phyloP scores from a whole-genome alignment of 2,113 vertebrate genomes.

The Neomonachus schauinslandi region DNA sequence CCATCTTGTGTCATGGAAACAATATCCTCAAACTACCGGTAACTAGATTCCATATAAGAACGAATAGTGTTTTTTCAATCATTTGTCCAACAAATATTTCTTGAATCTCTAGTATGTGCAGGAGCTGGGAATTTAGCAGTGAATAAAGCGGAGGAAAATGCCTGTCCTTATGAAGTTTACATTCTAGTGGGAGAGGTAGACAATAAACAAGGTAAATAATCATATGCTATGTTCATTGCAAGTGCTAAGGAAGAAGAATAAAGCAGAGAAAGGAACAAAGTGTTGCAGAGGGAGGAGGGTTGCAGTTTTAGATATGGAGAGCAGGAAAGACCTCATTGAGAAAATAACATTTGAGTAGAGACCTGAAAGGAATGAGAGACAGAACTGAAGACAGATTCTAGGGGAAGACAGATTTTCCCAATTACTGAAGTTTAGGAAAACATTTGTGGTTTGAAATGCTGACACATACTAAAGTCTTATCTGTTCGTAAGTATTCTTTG shows the following conservation, averaged over 20 bases:
- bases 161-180: conserved; percentile 5
- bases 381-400: neutral
- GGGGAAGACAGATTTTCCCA: neutral
- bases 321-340: neutral
- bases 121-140: neutral
- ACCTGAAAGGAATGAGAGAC: neutral
- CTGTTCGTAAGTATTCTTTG: conserved; percentile 26
- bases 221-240: neutral
- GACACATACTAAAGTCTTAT: neutral
- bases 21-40: neutral
- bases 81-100: conserved; percentile 21
- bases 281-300: neutral
- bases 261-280: neutral
- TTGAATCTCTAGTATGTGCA: neutral
- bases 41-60: neutral
- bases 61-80: conserved; percentile 2
- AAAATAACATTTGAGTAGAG: neutral
- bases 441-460: conserved; percentile 9
- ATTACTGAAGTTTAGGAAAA: neutral
- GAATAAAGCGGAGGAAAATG: neutral
- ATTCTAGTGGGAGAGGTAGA: neutral
- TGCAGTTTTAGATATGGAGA: neutral
- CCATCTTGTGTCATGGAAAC: neutral
- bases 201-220: neutral
- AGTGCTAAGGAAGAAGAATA: neutral